Evolutionary conservation across 1,140 invertebrate genomes (phyloP).

Genomic region (Notospermus geniculatus): DNA sequence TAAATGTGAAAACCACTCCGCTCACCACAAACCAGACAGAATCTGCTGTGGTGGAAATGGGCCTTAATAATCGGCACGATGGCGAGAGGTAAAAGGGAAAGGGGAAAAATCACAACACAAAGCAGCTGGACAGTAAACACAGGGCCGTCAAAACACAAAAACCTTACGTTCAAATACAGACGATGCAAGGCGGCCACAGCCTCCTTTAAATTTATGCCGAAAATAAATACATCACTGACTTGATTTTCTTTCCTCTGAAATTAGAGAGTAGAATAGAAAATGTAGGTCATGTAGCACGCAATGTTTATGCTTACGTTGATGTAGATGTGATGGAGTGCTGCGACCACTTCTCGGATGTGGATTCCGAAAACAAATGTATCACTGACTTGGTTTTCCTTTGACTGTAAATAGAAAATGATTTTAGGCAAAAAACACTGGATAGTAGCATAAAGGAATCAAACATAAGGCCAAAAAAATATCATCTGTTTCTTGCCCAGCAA

Average conservation of each 20-base stretch:
- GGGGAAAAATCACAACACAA: no score
- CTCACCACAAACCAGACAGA: no score
- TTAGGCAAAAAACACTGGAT: background rate
- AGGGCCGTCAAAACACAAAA: background rate
- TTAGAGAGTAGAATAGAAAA: constrained; percentile 9
- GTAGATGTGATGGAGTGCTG: constrained; percentile 49
- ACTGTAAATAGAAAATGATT: constrained; percentile 30
- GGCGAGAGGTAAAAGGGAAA: no score
- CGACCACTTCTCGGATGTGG: constrained; percentile 48
- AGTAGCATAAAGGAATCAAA: no score
- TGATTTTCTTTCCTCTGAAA: constrained; percentile 39
- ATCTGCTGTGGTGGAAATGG: no score
- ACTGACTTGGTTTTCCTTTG: constrained; percentile 35
- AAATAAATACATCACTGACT: constrained; percentile 47
- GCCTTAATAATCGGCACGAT: no score
- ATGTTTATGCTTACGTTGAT: constrained; percentile 44
- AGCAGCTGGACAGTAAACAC: background rate
- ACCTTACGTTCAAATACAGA: constrained; percentile 51
- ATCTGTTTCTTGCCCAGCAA: no score
- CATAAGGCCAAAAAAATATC: no score
- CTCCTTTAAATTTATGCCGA: constrained; percentile 51
- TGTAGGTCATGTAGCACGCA: background rate
- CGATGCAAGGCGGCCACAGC: constrained; percentile 50
- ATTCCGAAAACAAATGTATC: constrained; percentile 51
- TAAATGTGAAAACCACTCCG: no score